phyloP scores from a whole-genome alignment of 2,888 invertebrate species.

The Acronicta alni region DNA sequence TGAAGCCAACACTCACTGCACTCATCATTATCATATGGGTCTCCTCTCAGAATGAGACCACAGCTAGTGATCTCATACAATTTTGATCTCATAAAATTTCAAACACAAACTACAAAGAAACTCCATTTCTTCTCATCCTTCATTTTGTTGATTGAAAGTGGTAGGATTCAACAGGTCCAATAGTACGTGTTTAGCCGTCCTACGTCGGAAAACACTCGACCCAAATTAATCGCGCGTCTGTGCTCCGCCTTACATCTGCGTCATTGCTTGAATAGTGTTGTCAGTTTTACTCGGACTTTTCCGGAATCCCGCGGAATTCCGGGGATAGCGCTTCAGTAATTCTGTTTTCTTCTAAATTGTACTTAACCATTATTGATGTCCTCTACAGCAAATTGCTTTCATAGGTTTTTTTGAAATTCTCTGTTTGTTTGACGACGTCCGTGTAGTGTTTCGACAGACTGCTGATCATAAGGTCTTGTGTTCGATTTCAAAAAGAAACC shows the following conservation, averaged over 20 bases:
- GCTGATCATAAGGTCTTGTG: too few relatives aligned
- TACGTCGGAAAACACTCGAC: constrained; percentile 32
- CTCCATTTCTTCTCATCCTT: background rate
- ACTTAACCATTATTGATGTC: background rate
- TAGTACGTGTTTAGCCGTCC: constrained; percentile 5
- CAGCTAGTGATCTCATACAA: too few relatives aligned
- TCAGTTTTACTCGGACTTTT: background rate
- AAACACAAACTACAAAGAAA: too few relatives aligned
- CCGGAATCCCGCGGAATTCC: constrained; percentile 4
- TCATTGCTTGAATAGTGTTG: constrained; percentile 20
- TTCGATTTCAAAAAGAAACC: too few relatives aligned
- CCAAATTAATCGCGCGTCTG: constrained; percentile 48
- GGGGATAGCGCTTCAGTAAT: background rate
- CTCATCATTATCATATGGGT: too few relatives aligned
- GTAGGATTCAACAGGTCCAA: constrained; percentile 21
- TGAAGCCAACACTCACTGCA: too few relatives aligned
- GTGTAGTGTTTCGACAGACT: too few relatives aligned
- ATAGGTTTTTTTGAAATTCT: too few relatives aligned
- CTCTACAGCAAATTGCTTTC: background rate
- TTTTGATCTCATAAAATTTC: too few relatives aligned
- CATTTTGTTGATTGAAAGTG: background rate
- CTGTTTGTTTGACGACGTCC: too few relatives aligned
- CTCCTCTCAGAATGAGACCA: too few relatives aligned
- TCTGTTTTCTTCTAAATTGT: too few relatives aligned
- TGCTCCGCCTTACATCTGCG: constrained; percentile 19